Evolutionary conservation across 2,888 invertebrate genomes (phyloP).

Genomic region (Polylopha cassiicola): DNA sequence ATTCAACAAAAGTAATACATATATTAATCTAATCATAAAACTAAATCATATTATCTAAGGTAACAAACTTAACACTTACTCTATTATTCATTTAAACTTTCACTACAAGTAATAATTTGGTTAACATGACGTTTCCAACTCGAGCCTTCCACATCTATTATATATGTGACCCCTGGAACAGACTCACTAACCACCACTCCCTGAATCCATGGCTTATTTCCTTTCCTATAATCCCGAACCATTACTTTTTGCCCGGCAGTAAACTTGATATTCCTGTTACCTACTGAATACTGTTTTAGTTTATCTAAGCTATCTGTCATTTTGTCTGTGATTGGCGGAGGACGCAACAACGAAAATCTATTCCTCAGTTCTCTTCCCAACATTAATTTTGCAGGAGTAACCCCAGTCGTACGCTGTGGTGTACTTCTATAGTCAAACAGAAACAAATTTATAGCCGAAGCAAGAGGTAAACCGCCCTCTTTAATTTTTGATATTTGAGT

Average conservation of each 20-base stretch:
- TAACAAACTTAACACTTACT: too few relatives aligned
- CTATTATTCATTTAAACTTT: too few relatives aligned
- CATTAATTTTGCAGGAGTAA: slow-evolving; percentile 20
- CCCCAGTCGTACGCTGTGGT: slow-evolving; percentile 17
- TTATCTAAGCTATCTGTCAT: too few relatives aligned
- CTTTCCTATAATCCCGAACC: slow-evolving; percentile 14
- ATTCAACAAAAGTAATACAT: too few relatives aligned
- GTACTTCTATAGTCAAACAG: slow-evolving; percentile 21
- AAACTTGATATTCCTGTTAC: slow-evolving; percentile 1
- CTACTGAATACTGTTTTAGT: slow-evolving; percentile 1
- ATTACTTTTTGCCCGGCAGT: slow-evolving; percentile 13
- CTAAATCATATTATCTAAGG: too few relatives aligned
- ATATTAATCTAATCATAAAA: too few relatives aligned
- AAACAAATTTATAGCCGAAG: slow-evolving; percentile 18
- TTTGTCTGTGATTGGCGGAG: neutral
- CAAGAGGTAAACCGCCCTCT: slow-evolving; percentile 11
- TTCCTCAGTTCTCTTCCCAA: slow-evolving; percentile 20
- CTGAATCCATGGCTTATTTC: slow-evolving; percentile 8
- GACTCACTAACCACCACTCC: neutral
- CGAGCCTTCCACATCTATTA: neutral
- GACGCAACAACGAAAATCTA: slow-evolving; percentile 18
- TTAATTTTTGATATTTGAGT: too few relatives aligned
- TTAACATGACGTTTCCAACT: neutral
- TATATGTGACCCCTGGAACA: neutral
- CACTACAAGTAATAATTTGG: too few relatives aligned